These are phyloP conservation scores for Apostichopus californicus DNA, from an alignment of 35 echinoderm and acorn worm species.

Conservation along the genomic window DNA sequence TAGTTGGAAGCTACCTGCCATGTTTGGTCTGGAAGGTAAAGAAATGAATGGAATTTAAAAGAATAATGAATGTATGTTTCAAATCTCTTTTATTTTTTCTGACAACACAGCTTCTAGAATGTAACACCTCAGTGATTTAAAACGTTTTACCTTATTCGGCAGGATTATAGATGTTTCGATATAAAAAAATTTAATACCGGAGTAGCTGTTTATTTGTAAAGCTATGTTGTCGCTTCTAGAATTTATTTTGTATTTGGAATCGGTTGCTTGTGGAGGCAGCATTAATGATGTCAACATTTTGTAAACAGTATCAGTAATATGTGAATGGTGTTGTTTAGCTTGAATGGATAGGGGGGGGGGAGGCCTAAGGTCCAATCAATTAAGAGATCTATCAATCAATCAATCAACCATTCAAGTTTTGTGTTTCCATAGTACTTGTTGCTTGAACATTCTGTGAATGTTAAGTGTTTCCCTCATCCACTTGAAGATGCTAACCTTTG, in stretches of 20 bases:
- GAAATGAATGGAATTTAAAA: background rate
- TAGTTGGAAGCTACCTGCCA: too few relatives aligned
- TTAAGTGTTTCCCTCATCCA: too few relatives aligned
- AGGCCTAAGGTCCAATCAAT: background rate
- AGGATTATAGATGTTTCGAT: constrained; percentile 3
- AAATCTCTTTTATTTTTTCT: constrained; percentile 18
- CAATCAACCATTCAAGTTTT: background rate
- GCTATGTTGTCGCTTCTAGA: background rate
- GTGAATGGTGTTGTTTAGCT: too few relatives aligned
- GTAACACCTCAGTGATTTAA: constrained; percentile 42
- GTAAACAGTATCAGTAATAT: too few relatives aligned
- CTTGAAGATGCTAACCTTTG: background rate
- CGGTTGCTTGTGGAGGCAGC: background rate
- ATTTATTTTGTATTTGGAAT: background rate
- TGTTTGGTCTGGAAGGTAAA: background rate
- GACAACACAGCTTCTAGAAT: constrained; percentile 39
- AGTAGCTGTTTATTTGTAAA: background rate
- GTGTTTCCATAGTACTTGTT: too few relatives aligned
- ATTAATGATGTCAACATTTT: background rate
- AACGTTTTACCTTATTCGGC: constrained; percentile 28
- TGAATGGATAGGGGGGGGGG: background rate
- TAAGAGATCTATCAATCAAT: too few relatives aligned
- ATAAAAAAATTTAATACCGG: background rate
- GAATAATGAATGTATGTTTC: too few relatives aligned
- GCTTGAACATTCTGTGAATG: too few relatives aligned